These are phyloP conservation scores for Anthophora plumipes DNA, from an alignment of 2,888 invertebrate genomes.

Conservation along the genomic window DNA sequence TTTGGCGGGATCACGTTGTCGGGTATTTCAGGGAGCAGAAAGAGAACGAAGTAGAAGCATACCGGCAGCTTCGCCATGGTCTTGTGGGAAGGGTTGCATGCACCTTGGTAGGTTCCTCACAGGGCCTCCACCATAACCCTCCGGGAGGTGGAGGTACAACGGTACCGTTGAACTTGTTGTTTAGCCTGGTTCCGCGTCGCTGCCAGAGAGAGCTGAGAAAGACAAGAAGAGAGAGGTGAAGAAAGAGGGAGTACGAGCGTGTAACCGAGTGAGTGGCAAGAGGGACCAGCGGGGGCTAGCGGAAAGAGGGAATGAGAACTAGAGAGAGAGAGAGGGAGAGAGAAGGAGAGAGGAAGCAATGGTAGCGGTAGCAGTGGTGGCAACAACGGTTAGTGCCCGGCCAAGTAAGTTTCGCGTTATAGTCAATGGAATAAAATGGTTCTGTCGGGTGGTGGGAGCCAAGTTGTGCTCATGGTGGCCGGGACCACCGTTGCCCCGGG, in stretches of 20 bases:
- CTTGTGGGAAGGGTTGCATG: slow-evolving; percentile 63
- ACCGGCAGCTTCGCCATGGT: slow-evolving; percentile 34
- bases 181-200: slow-evolving; percentile 72
- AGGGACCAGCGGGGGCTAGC: slow-evolving; percentile 4
- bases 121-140: slow-evolving; percentile 58
- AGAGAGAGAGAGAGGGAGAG: slow-evolving; percentile 22
- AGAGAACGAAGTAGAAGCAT: slow-evolving; percentile 52
- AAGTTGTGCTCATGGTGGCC: slow-evolving; percentile 74
- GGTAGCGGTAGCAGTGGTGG: slow-evolving; percentile 52
- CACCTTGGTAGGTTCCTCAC: slow-evolving; percentile 67
- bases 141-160: slow-evolving; percentile 68
- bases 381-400: slow-evolving; percentile 71
- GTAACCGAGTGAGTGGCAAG: slow-evolving; percentile 23
- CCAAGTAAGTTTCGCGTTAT: slow-evolving; percentile 79
- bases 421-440: slow-evolving; percentile 81
- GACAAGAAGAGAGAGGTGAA: slow-evolving; percentile 39
- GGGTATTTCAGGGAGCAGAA: slow-evolving; percentile 35
- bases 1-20: background rate
- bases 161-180: slow-evolving; percentile 71
- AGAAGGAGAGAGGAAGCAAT: slow-evolving; percentile 17
- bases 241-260: slow-evolving; percentile 22
- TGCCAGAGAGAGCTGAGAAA: slow-evolving; percentile 47
- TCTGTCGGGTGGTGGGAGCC: slow-evolving; percentile 72
- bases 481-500: slow-evolving; percentile 74
- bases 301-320: background rate